These are phyloP conservation scores for Trigoniulus corallinus DNA, from an alignment of 1,140 invertebrate genomes.

Conservation along the genomic window DNA sequence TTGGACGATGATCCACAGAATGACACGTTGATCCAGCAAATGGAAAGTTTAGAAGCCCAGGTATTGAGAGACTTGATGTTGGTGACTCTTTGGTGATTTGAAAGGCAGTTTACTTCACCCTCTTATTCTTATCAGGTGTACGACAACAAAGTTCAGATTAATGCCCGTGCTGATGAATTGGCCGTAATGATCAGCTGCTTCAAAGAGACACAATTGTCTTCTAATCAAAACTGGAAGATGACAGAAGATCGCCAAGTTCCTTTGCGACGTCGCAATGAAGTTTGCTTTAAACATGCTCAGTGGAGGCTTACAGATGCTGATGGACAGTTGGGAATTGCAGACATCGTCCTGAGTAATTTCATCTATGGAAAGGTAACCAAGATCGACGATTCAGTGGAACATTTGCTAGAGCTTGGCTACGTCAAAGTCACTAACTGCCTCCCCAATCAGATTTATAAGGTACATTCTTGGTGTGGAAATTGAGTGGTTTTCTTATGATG, in stretches of 20 bases:
- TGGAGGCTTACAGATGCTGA: constrained; percentile 95
- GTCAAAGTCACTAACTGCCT: constrained; percentile 86
- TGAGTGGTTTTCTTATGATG: too few species aligned
- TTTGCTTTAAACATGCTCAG: constrained; percentile 96
- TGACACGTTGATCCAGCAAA: constrained; percentile 43
- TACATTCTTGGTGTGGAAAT: constrained; percentile 13
- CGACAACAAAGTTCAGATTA: constrained; percentile 77
- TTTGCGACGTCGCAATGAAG: constrained; percentile 79
- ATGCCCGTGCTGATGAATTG: constrained; percentile 72
- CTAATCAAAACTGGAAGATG: constrained; percentile 36
- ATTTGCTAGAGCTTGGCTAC: constrained; percentile 92
- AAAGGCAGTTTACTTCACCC: constrained; percentile 10
- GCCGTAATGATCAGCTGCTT: constrained; percentile 81
- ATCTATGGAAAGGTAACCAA: constrained; percentile 91
- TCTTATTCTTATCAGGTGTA: constrained; percentile 44
- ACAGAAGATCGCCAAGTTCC: constrained; percentile 27
- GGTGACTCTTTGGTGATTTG: neutral
- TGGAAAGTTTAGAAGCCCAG: constrained; percentile 48
- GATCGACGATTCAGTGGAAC: constrained; percentile 92
- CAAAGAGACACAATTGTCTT: constrained; percentile 57
- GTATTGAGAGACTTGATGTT: constrained; percentile 19
- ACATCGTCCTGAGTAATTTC: constrained; percentile 90
- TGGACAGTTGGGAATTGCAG: constrained; percentile 91
- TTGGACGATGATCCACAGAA: constrained; percentile 45
- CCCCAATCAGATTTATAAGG: constrained; percentile 82